These are phyloP conservation scores for Oryctes rhinoceros DNA, from an alignment of 1,140 invertebrate genomes.

Conservation along the genomic window DNA sequence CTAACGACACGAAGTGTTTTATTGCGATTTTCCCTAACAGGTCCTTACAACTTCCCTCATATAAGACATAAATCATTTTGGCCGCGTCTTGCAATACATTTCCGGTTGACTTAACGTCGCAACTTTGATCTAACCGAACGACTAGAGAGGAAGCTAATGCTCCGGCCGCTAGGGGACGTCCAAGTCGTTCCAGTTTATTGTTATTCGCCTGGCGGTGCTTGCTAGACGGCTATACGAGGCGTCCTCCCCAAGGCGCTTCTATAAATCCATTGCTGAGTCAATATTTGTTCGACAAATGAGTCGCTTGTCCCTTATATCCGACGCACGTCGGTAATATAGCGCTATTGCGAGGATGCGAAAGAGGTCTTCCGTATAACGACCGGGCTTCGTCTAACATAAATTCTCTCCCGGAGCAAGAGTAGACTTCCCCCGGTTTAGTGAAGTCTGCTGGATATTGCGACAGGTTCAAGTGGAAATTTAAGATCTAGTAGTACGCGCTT, in stretches of 20 bases:
- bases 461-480: slow-evolving; percentile 3
- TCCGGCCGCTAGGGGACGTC: not conserved
- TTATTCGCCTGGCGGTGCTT: not conserved
- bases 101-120: not conserved
- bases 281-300: slow-evolving; percentile 15
- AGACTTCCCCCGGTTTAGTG: not conserved
- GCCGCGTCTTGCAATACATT: not conserved
- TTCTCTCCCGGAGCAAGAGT: not conserved
- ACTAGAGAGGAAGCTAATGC: not conserved
- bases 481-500: not conserved
- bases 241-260: not conserved
- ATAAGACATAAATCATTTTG: not conserved
- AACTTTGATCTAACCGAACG: not conserved
- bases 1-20: not conserved
- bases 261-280: slow-evolving; percentile 3
- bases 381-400: slow-evolving; percentile 1
- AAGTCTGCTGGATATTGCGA: not conserved
- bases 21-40: not conserved
- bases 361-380: not conserved
- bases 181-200: slow-evolving; percentile 9
- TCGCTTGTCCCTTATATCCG: not conserved
- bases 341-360: not conserved
- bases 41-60: not conserved
- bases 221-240: not conserved
- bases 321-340: not conserved